phyloP scores from a whole-genome alignment of 2,888 invertebrate genomes.

The Prosopocoilus inquinatus region DNA sequence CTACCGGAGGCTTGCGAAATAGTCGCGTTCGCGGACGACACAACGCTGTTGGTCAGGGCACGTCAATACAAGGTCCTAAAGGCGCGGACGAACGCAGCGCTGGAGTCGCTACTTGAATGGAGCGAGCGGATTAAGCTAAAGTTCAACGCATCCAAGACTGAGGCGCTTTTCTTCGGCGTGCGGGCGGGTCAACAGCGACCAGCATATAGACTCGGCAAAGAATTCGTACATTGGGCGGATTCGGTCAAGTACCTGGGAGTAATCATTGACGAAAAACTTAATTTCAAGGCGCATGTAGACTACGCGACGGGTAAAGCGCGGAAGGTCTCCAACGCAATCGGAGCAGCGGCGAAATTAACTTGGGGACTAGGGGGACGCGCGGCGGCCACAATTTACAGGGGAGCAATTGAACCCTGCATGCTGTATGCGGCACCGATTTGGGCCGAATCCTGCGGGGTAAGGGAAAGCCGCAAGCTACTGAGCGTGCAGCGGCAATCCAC shows the following conservation, averaged over 20 bases:
- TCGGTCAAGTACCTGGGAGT: slow-evolving; percentile 11
- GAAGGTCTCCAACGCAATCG: slow-evolving; percentile 2
- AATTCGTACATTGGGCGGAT: slow-evolving; percentile 8
- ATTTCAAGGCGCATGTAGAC: slow-evolving; percentile 6
- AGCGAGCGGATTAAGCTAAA: not conserved
- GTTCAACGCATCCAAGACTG: slow-evolving; percentile 16
- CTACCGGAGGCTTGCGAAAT: slow-evolving; percentile 12
- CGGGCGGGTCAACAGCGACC: slow-evolving; percentile 11
- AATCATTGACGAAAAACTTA: slow-evolving; percentile 7
- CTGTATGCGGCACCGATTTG: slow-evolving; percentile 14
- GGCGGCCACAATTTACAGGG: slow-evolving; percentile 10
- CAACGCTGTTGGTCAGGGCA: not conserved
- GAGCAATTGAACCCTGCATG: slow-evolving; percentile 13
- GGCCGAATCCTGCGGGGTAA: slow-evolving; percentile 1
- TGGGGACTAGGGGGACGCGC: slow-evolving; percentile 7
- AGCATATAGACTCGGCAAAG: slow-evolving; percentile 5
- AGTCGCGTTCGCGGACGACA: slow-evolving; percentile 21
- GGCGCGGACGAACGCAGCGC: not conserved
- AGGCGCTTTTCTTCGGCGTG: slow-evolving; percentile 15
- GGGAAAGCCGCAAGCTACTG: not conserved
- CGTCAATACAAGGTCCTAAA: not conserved
- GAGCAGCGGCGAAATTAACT: slow-evolving; percentile 6
- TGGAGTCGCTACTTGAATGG: not conserved
- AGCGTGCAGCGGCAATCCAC: not conserved
- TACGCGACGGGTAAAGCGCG: not conserved